These are phyloP conservation scores for Danaus chrysippus DNA, from an alignment of 2,888 invertebrate genomes.

Conservation along the genomic window DNA sequence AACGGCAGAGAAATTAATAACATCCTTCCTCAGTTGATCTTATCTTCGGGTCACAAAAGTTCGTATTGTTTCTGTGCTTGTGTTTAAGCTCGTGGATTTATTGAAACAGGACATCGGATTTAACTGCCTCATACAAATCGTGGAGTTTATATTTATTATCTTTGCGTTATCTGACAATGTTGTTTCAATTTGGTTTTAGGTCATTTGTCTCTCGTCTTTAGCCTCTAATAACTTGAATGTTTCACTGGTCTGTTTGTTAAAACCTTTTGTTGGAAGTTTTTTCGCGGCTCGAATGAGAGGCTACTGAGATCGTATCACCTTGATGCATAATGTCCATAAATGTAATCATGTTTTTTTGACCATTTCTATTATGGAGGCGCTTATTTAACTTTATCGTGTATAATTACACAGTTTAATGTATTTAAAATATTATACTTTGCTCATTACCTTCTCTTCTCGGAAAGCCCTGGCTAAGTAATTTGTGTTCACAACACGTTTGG, in stretches of 20 bases:
- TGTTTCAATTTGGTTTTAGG: no score
- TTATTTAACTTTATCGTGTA: no score
- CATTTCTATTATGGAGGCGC: no score
- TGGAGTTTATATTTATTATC: conserved; percentile 1
- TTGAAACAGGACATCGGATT: conserved; percentile 6
- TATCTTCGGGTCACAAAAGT: conserved; percentile 16
- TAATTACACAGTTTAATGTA: background rate
- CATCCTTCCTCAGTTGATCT: conserved; percentile 1
- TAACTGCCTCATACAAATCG: conserved; percentile 1
- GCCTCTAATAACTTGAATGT: no score
- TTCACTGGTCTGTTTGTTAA: no score
- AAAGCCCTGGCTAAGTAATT: background rate
- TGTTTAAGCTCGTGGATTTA: conserved; percentile 3
- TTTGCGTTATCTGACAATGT: background rate
- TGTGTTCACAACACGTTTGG: background rate
- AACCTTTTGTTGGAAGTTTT: no score
- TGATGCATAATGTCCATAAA: no score
- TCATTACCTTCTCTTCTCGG: background rate
- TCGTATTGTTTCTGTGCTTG: conserved; percentile 13
- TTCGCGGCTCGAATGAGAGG: no score
- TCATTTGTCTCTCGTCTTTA: no score
- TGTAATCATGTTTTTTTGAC: no score
- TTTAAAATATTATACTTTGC: background rate
- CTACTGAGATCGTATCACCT: no score
- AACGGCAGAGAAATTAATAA: conserved; percentile 6